These are phyloP conservation scores for Sebastes taczanowskii DNA, from an alignment of 2,797 vertebrate genomes.

Conservation along the genomic window DNA sequence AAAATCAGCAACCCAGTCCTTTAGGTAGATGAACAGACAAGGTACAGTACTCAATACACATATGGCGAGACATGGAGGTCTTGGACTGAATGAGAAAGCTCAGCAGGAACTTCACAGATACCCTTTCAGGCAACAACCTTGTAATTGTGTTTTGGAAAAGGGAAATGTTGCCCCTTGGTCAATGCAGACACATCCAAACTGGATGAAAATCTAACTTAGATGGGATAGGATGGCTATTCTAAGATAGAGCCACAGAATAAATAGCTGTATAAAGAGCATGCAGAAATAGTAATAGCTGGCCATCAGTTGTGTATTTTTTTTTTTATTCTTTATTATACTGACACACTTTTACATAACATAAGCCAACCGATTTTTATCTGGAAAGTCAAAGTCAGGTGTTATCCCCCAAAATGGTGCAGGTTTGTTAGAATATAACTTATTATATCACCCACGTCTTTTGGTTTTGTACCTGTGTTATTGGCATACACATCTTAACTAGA, in stretches of 20 bases:
- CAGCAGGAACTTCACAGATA: background rate
- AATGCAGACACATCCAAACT: background rate
- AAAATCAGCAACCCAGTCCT: slow-evolving; percentile 3
- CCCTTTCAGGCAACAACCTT: background rate
- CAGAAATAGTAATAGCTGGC: background rate
- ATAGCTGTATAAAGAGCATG: background rate
- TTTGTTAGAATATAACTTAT: background rate
- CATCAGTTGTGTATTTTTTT: background rate
- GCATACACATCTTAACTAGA: background rate
- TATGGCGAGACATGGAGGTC: background rate
- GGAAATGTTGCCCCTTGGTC: background rate
- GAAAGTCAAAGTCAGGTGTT: background rate
- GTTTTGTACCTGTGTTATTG: background rate
- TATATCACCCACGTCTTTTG: background rate
- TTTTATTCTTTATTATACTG: background rate
- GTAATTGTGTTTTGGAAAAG: background rate
- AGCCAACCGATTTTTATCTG: background rate
- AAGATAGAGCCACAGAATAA: background rate
- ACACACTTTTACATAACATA: background rate
- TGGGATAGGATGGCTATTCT: no score
- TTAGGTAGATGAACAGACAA: slow-evolving; percentile 4
- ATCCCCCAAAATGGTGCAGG: background rate
- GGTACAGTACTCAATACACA: background rate
- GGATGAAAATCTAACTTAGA: background rate
- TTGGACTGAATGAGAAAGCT: slow-evolving; percentile 14